Evolutionary conservation across 2,797 vertebrate species (phyloP), one percentile per base, ranked within the genome.

Genomic region (Pangasius macronema): DNA sequence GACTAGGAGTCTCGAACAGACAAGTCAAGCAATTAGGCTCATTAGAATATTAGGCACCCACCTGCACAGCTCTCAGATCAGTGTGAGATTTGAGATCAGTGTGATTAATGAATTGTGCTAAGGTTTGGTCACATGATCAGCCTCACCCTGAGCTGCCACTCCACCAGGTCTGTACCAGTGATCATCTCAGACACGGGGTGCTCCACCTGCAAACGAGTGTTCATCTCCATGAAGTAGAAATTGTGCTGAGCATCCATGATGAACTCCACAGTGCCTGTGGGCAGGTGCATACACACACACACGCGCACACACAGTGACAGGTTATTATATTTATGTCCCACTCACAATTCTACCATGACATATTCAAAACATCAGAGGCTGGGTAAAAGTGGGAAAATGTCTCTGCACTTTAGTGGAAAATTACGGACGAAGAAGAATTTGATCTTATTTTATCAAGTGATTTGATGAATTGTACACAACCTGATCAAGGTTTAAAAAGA

Each of bases 201-300:
- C 85, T 99, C 99, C 88, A 99, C 99, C 91, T 99, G 99, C 87
- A 99, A 96, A 83, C 99, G 96, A 10, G 98, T 99, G 92, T 99
- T 99, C 99, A 99, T 99, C 92, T 99, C 99, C 98, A 99, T 99
- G 93, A 99, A 99, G 93, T 97, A 99, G 92, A 99, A 99, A 92
- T 99, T 97, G 85, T 99, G 97, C 87, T 97, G 92, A 0, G 96
- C 94, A 16, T 99, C 98, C 98, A 99, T 98, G 83, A 99, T 99
- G 85, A 99, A 99, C 93, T 99, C 98, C 16, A 99, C 98, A 0
- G 98, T 99, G 86, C 98, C 98, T 92, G 51, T 57, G 73, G 14
- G 1, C 6, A 3, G 1, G 1, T 0, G 14, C 16, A 7, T 14
- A 8, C 6, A 3, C 36, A 42, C 36, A 39, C 18, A 42, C 18